Conservation (phyloP, 2,797 vertebrate species). For the Siniperca undulata region DNA sequence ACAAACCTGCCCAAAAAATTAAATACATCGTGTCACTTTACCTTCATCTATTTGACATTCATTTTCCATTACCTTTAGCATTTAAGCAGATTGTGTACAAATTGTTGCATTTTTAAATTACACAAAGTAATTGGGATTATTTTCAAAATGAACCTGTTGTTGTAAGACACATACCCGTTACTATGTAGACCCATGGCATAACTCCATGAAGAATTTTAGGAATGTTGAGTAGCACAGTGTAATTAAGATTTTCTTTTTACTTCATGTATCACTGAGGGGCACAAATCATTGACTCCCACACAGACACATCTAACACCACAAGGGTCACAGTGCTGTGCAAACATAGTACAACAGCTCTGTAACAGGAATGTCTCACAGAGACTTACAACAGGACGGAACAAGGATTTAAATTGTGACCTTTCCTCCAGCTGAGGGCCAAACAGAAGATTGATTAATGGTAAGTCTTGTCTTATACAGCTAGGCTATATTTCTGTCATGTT, state of each 20-base stretch:
- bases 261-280: conserved; percentile 32
- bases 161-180: conserved; percentile 11
- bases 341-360: conserved; percentile 4
- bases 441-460: background rate
- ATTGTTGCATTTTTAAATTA: background rate
- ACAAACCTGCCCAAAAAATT: background rate
- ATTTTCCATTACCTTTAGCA: background rate
- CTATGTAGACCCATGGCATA: background rate
- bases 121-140: background rate
- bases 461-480: background rate
- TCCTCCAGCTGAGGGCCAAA: conserved; percentile 13
- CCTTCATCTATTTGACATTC: background rate
- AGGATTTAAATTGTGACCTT: background rate
- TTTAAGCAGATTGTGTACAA: background rate
- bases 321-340: conserved; percentile 23
- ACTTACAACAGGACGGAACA: conserved; percentile 4
- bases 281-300: conserved; percentile 37
- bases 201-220: conserved; percentile 30
- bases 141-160: background rate
- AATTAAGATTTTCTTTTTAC: conserved; percentile 57
- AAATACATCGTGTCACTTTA: background rate
- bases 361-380: background rate
- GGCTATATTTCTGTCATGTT: background rate
- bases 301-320: conserved; percentile 44
- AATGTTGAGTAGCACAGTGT: conserved; percentile 34